Conservation (phyloP, 2,113 vertebrate species). For the Cygnus atratus region DNA sequence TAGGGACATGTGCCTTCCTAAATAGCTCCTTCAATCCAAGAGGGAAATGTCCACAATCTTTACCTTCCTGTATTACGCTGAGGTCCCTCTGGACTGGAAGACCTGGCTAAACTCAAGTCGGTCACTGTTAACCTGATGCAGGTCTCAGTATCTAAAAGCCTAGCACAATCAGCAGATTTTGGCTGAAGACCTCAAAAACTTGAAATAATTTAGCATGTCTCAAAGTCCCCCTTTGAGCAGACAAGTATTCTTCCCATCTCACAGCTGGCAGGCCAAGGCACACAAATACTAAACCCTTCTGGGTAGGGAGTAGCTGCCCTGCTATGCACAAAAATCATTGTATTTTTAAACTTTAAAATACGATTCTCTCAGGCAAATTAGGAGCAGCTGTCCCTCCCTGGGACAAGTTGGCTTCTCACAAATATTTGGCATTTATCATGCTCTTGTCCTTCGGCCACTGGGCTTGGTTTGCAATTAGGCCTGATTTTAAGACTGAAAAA, state of each 20-base stretch:
- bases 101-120: background rate
- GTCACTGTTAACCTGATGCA: background rate
- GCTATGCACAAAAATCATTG: slow-evolving; percentile 67
- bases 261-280: slow-evolving; percentile 53
- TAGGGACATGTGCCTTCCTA: background rate
- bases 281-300: slow-evolving; percentile 66
- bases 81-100: background rate
- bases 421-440: slow-evolving; percentile 57
- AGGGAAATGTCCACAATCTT: background rate
- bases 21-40: background rate
- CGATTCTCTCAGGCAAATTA: slow-evolving; percentile 60
- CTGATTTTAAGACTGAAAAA: slow-evolving; percentile 32
- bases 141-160: background rate
- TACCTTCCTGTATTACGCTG: background rate
- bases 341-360: slow-evolving; percentile 70
- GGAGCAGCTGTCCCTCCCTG: slow-evolving; percentile 67
- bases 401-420: slow-evolving; percentile 58
- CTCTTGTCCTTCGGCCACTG: slow-evolving; percentile 50
- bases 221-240: slow-evolving; percentile 11
- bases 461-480: slow-evolving; percentile 39
- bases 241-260: slow-evolving; percentile 51
- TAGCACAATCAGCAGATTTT: background rate
- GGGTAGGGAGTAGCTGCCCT: slow-evolving; percentile 63
- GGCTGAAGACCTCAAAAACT: slow-evolving; percentile 35
- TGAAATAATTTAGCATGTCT: slow-evolving; percentile 47